A percentile compares a stretch with the other conserved stretches of the same genome.
phyloP scores from a whole-genome alignment of 1,140 invertebrate genomes.

The Drosophila melanica region DNA sequence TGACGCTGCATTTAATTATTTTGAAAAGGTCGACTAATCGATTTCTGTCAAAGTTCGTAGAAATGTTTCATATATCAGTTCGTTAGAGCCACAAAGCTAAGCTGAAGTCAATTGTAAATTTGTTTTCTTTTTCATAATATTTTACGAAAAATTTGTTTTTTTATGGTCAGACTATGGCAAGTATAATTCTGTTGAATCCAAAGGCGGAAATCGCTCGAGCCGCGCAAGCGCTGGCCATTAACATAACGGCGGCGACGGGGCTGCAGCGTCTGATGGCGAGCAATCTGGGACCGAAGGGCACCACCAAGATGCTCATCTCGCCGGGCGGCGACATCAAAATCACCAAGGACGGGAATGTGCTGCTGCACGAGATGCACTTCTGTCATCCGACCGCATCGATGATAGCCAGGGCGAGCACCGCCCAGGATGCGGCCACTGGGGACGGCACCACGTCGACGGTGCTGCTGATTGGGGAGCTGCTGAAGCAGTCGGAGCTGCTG shows the following conservation, averaged over 20 bases:
- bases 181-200: slow-evolving; percentile 97
- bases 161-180: slow-evolving; percentile 89
- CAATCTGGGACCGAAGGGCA: slow-evolving; percentile 99
- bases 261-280: slow-evolving; percentile 99
- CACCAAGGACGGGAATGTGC: slow-evolving; percentile 99
- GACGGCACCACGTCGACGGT: slow-evolving; percentile 99
- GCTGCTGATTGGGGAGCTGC: slow-evolving; percentile 96
- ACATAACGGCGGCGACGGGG: slow-evolving; percentile 97
- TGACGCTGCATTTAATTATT: too few species aligned
- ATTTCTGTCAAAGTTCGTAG: background rate
- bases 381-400: slow-evolving; percentile 98
- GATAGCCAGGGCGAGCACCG: slow-evolving; percentile 98
- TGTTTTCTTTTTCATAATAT: background rate
- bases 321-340: slow-evolving; percentile 99
- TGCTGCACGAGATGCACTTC: slow-evolving; percentile 99
- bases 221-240: slow-evolving; percentile 96
- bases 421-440: slow-evolving; percentile 98
- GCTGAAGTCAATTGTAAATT: background rate
- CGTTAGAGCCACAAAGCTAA: background rate
- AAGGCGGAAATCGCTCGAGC: slow-evolving; percentile 99
- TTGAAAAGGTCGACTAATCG: too few species aligned
- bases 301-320: slow-evolving; percentile 99
- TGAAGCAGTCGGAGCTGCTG: slow-evolving; percentile 97
- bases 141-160: background rate
- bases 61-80: background rate